Evolutionary conservation across 2,888 invertebrate genomes (phyloP).

Genomic region (Tribolium freemani): DNA sequence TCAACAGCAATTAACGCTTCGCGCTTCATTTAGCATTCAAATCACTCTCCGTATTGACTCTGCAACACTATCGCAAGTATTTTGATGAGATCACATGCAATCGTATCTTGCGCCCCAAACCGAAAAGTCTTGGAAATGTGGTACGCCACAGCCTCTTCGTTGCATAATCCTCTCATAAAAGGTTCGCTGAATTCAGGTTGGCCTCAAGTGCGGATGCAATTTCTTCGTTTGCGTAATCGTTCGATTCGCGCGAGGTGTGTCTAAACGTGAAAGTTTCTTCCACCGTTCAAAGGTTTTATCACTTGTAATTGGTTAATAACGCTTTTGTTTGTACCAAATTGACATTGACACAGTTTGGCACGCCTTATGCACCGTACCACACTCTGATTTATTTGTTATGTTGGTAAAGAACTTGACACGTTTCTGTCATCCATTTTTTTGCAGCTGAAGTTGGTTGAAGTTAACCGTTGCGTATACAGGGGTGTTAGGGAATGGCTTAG

Average conservation of each 20-base stretch:
- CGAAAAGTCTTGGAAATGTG: neutral
- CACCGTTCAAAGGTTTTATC: neutral
- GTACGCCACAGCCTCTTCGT: neutral
- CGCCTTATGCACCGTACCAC: constrained; percentile 17
- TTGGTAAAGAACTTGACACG: neutral
- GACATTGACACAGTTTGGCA: constrained; percentile 46
- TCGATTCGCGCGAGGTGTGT: constrained; percentile 12
- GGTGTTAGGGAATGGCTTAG: too few species aligned
- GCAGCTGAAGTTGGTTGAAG: neutral
- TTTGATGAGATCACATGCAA: neutral
- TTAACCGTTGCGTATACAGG: too few species aligned
- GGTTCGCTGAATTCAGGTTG: constrained; percentile 8
- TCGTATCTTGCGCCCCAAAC: neutral
- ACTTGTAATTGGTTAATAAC: constrained; percentile 15
- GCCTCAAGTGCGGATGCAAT: constrained; percentile 13
- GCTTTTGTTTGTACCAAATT: constrained; percentile 34
- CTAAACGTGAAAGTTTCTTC: constrained; percentile 3
- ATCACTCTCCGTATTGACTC: neutral
- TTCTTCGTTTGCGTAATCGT: constrained; percentile 4
- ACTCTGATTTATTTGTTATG: neutral
- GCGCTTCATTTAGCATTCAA: constrained; percentile 20
- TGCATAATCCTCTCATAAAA: constrained; percentile 1
- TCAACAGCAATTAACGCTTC: constrained; percentile 2
- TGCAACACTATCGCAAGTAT: neutral
- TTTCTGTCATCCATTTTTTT: neutral